These are phyloP conservation scores for Tetramorium simillimum DNA, from an alignment of 1,140 invertebrate genomes.

Conservation along the genomic window DNA sequence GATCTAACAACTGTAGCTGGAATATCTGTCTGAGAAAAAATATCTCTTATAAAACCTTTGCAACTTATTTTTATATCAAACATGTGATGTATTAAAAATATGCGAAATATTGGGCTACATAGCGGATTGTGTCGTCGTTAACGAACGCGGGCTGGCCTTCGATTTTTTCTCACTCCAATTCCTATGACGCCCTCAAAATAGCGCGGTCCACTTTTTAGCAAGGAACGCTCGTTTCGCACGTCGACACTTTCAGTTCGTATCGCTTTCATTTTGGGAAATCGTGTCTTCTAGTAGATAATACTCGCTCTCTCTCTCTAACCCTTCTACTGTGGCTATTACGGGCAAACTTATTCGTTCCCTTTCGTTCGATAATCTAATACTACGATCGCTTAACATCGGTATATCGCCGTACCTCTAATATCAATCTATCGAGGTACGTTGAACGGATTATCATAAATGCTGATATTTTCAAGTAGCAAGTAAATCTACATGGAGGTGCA, in stretches of 20 bases:
- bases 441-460: slow-evolving; percentile 39
- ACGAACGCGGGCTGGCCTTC: slow-evolving; percentile 12
- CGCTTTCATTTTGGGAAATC: slow-evolving; percentile 10
- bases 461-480: slow-evolving; percentile 49
- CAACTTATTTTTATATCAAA: slow-evolving; percentile 17
- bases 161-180: slow-evolving; percentile 62
- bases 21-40: background rate
- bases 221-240: slow-evolving; percentile 4
- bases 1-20: background rate
- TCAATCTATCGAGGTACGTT: slow-evolving; percentile 24
- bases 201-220: background rate
- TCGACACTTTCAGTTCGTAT: background rate
- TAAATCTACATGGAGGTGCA: slow-evolving; percentile 7
- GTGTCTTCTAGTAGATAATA: background rate
- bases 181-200: slow-evolving; percentile 16
- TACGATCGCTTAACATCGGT: slow-evolving; percentile 49
- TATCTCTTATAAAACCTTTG: background rate
- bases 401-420: slow-evolving; percentile 33
- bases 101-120: background rate
- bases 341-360: background rate
- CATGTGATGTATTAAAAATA: background rate
- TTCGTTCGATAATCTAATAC: slow-evolving; percentile 64
- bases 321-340: background rate
- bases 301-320: slow-evolving; percentile 28
- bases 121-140: background rate